A percentile compares a stretch with the other conserved stretches of the same genome.
Evolutionary conservation across 1,140 invertebrate genomes (phyloP).

Genomic region (Trachelipus rathkii): DNA sequence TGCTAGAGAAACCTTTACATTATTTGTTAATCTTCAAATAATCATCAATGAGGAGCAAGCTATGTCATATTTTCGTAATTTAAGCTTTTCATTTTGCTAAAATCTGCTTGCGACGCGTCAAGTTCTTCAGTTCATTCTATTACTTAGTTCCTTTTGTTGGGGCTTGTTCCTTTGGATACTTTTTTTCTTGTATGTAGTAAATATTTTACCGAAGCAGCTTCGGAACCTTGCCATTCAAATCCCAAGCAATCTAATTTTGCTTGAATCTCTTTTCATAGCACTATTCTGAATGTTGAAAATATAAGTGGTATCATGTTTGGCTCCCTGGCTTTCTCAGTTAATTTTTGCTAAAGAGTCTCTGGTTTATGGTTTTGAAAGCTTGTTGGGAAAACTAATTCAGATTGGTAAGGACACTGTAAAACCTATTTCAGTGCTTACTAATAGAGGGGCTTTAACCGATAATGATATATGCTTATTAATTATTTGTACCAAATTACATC

Average conservation of each 20-base stretch:
- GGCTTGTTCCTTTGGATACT: background rate
- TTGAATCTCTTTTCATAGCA: conserved; percentile 23
- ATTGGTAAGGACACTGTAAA: conserved; percentile 27
- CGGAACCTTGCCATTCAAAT: conserved; percentile 12
- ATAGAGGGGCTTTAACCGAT: conserved; percentile 25
- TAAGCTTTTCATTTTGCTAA: background rate
- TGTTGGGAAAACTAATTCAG: conserved; percentile 36
- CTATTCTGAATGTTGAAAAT: background rate
- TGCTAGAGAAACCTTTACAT: conserved; percentile 22
- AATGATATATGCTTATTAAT: conserved; percentile 41
- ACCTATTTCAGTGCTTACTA: conserved; percentile 28
- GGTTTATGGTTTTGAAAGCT: conserved; percentile 38
- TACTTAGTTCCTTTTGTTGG: conserved; percentile 21
- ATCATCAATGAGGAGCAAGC: background rate
- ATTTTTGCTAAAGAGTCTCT: conserved; percentile 21
- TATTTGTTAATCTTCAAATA: background rate
- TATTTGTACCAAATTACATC: conserved; percentile 40
- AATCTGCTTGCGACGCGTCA: background rate
- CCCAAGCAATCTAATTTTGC: conserved; percentile 8
- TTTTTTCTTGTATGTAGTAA: background rate
- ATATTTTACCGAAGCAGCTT: background rate
- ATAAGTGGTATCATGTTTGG: conserved; percentile 27
- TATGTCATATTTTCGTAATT: background rate
- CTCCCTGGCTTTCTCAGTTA: conserved; percentile 8
- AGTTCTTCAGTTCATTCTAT: background rate